phyloP scores from a whole-genome alignment of 2,797 vertebrate genomes.

The Potorous gilbertii region DNA sequence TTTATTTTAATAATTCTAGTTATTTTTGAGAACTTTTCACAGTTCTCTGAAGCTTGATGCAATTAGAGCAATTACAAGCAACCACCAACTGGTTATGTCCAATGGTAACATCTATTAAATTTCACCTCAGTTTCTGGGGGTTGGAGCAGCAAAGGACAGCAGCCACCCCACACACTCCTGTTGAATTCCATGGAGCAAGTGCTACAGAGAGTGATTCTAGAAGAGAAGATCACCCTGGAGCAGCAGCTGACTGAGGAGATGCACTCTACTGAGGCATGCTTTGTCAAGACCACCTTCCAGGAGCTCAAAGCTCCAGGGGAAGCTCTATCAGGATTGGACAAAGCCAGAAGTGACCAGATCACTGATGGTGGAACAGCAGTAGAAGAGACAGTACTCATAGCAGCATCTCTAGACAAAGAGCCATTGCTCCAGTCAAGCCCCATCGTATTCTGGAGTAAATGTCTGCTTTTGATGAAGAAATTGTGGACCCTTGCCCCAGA shows the following conservation, averaged over 20 bases:
- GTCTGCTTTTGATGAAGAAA: conserved; percentile 94
- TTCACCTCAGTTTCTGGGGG: too few relatives aligned
- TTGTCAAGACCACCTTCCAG: conserved; percentile 90
- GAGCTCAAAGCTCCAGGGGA: conserved; percentile 92
- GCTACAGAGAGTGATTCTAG: conserved; percentile 88
- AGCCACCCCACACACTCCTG: conserved; percentile 83
- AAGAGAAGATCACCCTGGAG: conserved; percentile 90
- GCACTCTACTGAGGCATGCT: conserved; percentile 89
- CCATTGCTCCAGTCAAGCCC: conserved; percentile 76
- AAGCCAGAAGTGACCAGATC: conserved; percentile 72
- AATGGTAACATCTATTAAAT: too few relatives aligned
- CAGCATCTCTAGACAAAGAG: conserved; percentile 81
- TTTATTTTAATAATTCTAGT: too few relatives aligned
- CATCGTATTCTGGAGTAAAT: conserved; percentile 90
- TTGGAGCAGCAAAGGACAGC: too few relatives aligned
- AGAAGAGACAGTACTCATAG: conserved; percentile 88
- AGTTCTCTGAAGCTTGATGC: too few relatives aligned
- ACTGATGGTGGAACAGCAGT: conserved; percentile 82
- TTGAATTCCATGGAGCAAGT: conserved; percentile 93
- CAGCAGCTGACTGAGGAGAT: conserved; percentile 90
- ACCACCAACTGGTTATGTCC: too few relatives aligned
- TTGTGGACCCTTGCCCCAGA: conserved; percentile 79
- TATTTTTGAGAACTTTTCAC: too few relatives aligned
- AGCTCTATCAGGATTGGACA: conserved; percentile 84
- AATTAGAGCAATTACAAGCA: too few relatives aligned